Evolutionary conservation across 2,113 vertebrate genomes (phyloP).

Genomic region (Chamaetylas fuelleborni): DNA sequence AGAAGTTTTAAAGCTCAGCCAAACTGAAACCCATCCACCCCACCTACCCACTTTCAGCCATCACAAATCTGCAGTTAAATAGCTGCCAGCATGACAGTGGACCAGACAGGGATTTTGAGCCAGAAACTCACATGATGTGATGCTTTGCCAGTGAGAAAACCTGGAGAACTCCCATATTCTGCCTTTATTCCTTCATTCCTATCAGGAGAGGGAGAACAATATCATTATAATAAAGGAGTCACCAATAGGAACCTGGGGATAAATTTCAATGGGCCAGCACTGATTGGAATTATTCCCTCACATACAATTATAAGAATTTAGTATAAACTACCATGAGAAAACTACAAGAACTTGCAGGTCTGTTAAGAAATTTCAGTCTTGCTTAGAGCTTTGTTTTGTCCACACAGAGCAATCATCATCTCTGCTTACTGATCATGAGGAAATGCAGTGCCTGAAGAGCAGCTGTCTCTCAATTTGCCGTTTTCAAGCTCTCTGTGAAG

Average conservation of each 20-base stretch:
- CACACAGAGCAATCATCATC: background rate
- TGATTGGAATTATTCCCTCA: background rate
- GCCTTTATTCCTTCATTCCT: background rate
- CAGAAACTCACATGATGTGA: background rate
- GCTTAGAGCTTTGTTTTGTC: background rate
- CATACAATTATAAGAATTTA: background rate
- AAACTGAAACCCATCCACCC: background rate
- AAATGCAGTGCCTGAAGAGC: background rate
- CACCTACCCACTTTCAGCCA: background rate
- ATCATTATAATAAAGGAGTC: background rate
- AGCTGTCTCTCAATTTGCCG: background rate
- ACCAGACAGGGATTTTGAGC: background rate
- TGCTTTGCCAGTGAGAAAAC: background rate
- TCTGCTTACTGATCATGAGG: background rate
- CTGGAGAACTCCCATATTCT: background rate
- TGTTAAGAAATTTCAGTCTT: background rate
- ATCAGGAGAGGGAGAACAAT: background rate
- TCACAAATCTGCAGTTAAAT: background rate
- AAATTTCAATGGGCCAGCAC: background rate
- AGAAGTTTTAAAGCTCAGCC: background rate
- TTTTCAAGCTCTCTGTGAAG: background rate
- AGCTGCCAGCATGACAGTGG: background rate
- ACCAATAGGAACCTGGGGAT: background rate
- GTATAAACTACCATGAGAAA: background rate
- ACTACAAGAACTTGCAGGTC: background rate